Evolutionary conservation across 2,888 invertebrate genomes (phyloP).

Genomic region (Oeneis ivallda): DNA sequence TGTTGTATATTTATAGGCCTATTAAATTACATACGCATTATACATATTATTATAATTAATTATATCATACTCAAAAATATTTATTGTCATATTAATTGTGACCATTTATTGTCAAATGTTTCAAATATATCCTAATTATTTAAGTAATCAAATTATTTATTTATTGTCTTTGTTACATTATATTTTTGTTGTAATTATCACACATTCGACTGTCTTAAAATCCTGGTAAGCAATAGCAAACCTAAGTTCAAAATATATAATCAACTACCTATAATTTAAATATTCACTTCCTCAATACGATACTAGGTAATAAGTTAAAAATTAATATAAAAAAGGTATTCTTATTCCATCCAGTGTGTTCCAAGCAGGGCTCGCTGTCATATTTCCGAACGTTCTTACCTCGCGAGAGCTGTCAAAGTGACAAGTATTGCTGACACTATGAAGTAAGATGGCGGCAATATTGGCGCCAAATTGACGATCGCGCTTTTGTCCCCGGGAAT

Average conservation of each 20-base stretch:
- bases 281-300: background rate
- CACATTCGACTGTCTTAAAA: conserved; percentile 7
- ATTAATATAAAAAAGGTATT: conserved; percentile 6
- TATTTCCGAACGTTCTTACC: conserved; percentile 51
- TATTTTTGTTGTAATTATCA: background rate
- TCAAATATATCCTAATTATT: conserved; percentile 12
- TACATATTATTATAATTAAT: conserved; percentile 9
- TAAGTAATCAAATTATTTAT: conserved; percentile 33
- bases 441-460: conserved; percentile 31
- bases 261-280: conserved; percentile 5
- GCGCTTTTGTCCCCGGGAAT: conserved; percentile 55
- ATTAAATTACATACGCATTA: conserved; percentile 5
- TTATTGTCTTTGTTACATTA: conserved; percentile 41
- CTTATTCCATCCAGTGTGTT: conserved; percentile 11
- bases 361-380: conserved; percentile 48
- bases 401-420: conserved; percentile 49
- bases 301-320: conserved; percentile 5
- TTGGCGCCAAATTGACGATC: conserved; percentile 44
- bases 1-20: conserved; percentile 20
- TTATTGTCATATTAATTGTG: conserved; percentile 14
- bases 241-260: conserved; percentile 13
- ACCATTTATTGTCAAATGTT: conserved; percentile 21
- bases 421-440: conserved; percentile 37
- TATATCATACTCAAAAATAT: conserved; percentile 28
- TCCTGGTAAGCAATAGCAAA: conserved; percentile 24